These are phyloP conservation scores for Lutjanus erythropterus DNA, from an alignment of 2,113 vertebrate genomes.

Conservation along the genomic window DNA sequence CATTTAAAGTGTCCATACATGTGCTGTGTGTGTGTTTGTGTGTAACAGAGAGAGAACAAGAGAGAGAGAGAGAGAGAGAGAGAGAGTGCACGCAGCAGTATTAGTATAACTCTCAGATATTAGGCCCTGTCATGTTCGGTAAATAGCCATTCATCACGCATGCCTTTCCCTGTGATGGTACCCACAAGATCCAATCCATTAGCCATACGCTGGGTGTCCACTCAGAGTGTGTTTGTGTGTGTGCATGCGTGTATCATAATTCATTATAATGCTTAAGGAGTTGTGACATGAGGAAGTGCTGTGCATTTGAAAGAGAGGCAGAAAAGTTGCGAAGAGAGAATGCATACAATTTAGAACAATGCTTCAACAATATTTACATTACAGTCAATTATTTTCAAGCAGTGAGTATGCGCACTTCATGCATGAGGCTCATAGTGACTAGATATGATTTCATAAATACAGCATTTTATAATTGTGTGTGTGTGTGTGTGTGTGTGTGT, in stretches of 20 bases:
- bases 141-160: conserved; percentile 83
- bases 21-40: conserved; percentile 11
- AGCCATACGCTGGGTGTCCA: conserved; percentile 63
- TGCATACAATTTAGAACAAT: conserved; percentile 7
- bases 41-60: background rate
- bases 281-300: conserved; percentile 43
- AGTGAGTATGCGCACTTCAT: background rate
- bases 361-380: conserved; percentile 44
- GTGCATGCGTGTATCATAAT: conserved; percentile 45
- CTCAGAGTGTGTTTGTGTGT: conserved; percentile 25
- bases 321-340: conserved; percentile 8
- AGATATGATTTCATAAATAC: conserved; percentile 8
- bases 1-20: conserved; percentile 17
- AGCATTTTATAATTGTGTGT: too few species aligned
- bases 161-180: conserved; percentile 62
- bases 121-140: conserved; percentile 80
- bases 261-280: conserved; percentile 55
- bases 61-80: background rate
- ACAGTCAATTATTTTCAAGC: conserved; percentile 15
- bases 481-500: conserved; percentile 12
- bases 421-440: conserved; percentile 21
- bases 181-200: conserved; percentile 81
- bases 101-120: conserved; percentile 72
- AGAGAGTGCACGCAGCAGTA: conserved; percentile 18
- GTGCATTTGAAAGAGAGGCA: conserved; percentile 26